Conservation (phyloP, 2,888 invertebrate species). For the Tinea trinotella region DNA sequence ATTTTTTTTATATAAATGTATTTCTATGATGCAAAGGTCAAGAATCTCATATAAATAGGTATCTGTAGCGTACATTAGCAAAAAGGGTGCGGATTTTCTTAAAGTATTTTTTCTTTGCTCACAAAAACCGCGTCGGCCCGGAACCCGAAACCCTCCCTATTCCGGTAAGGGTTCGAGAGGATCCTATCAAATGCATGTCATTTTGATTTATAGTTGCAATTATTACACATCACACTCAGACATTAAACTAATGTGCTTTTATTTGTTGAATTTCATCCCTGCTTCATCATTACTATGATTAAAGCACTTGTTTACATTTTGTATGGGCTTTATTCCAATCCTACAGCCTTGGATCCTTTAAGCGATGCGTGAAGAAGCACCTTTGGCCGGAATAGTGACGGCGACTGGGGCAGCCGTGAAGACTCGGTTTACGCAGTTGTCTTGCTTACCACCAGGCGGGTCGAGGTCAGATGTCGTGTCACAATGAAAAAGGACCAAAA, state of each 20-base stretch:
- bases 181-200: conserved; percentile 57
- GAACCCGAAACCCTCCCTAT: conserved; percentile 30
- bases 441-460: too few relatives aligned
- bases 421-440: too few relatives aligned
- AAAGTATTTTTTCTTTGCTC: conserved; percentile 38
- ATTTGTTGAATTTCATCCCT: neutral
- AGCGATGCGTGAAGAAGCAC: too few relatives aligned
- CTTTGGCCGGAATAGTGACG: too few relatives aligned
- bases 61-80: conserved; percentile 58
- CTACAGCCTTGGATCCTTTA: too few relatives aligned
- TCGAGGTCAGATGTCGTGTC: too few relatives aligned
- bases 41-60: conserved; percentile 53
- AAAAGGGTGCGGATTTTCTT: conserved; percentile 46
- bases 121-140: conserved; percentile 29
- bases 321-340: too few relatives aligned
- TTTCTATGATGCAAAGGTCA: conserved; percentile 47
- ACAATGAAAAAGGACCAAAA: too few relatives aligned
- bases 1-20: conserved; percentile 23
- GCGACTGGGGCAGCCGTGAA: too few relatives aligned
- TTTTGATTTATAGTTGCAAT: conserved; percentile 63
- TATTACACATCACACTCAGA: conserved; percentile 30
- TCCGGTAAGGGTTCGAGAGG: conserved; percentile 35
- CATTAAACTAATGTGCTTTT: neutral
- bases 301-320: too few relatives aligned
- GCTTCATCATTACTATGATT: neutral